Evolutionary conservation across 1,140 invertebrate genomes (phyloP), one percentile per base, ranked within the genome.

Genomic region (Drosophila dunni): DNA sequence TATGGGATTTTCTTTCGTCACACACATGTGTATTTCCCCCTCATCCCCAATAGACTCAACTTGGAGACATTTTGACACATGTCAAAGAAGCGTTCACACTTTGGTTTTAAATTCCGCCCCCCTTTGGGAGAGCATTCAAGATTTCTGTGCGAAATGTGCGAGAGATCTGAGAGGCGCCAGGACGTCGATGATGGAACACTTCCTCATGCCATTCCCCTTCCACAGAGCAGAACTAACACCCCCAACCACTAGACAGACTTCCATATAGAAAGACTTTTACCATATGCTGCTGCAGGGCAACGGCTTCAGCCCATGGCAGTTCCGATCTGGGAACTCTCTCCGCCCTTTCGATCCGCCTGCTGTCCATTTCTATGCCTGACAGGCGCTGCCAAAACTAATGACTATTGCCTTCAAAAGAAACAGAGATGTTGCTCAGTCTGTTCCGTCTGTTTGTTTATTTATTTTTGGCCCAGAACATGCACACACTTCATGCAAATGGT

Each of bases 391-490:
- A 79, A 79, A 79, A 79, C 79, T 86, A 88, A 85, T 85, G 72
- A 79, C 83, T 86, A 69, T 71, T 86, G 71, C 78, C 76, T 74
- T 88, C 83, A 83, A 82, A 86, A 67, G 53, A 54, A 63, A 65
- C 73, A 66, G 80, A 71, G 78, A 63, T 81, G 78, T 70, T 78
- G 42, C 11, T 57, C 48, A 56, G 62, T 58, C 67, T 45, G 66
- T 45, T 66, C 38, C 50, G 44, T 20, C 42, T 62, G 51, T 82
- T 77, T 86, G 69, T 83, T 86, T 86, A 69, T 88, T 88, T 88
- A 88, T 88, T 88, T 88, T 88, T 72, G 79, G 50, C 66, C 61
- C 50, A 11, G 48, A 48, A 38, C 24, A 65, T 68, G 50, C 60
- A 70, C 50, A 70, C 78, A 81, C 78, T 81, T 71, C 67, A 86